Conservation (phyloP, 2,797 vertebrate genomes). For the Aphelocoma californica region DNA sequence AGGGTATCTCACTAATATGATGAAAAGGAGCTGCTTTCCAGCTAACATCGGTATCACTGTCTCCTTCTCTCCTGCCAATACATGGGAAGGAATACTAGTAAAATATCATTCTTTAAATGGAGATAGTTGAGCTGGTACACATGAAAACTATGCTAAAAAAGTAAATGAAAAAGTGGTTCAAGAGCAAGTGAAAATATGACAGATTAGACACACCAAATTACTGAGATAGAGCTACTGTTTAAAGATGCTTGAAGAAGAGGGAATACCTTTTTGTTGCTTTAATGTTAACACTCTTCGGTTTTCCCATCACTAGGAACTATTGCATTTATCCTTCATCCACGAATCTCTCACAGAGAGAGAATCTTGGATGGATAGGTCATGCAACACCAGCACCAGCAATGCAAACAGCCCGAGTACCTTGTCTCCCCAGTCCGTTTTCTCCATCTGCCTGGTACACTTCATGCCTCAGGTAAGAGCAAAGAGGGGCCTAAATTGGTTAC, state of each 20-base stretch:
- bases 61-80: not conserved
- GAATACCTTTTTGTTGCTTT: not conserved
- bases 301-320: not conserved
- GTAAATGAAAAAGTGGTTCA: not conserved
- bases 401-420: not conserved
- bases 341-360: not conserved
- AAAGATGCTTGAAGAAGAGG: not conserved
- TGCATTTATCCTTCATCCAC: not conserved
- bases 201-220: not conserved
- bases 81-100: not conserved
- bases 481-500: not conserved
- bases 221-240: not conserved
- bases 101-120: not conserved
- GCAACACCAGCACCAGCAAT: not conserved
- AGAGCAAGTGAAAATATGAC: not conserved
- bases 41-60: not conserved
- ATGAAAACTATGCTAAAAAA: not conserved
- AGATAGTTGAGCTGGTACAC: not conserved
- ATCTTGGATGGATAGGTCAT: not conserved
- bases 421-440: not conserved
- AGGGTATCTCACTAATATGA: not conserved
- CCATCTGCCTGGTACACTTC: not conserved
- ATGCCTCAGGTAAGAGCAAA: not conserved
- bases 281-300: not conserved
- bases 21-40: not conserved